Percentiles rank a stretch among this genome's conserved stretches.
phyloP scores from a whole-genome alignment of 53 echinoderm and acorn worm genomes.

The Crossaster papposus region DNA sequence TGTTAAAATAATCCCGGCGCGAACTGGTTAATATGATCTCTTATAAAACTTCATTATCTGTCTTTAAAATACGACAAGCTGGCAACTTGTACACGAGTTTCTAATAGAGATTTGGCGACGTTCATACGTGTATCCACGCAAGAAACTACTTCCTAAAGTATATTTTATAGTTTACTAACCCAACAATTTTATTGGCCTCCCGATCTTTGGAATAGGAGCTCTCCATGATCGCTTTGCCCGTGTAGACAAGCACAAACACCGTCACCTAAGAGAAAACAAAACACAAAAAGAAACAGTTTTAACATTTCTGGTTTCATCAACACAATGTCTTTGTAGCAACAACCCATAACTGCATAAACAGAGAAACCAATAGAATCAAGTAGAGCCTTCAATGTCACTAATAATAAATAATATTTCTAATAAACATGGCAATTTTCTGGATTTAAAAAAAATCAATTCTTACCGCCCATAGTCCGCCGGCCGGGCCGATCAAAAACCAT shows the following conservation, averaged over 20 bases:
- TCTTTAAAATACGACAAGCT: no score
- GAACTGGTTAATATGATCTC: no score
- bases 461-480: slow-evolving; percentile 91
- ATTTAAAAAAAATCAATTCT: slow-evolving; percentile 40
- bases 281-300: background rate
- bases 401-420: no score
- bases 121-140: background rate
- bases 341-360: no score
- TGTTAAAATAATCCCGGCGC: no score
- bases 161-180: slow-evolving; percentile 54
- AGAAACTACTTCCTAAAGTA: background rate
- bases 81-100: no score
- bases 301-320: background rate
- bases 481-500: slow-evolving; percentile 91
- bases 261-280: slow-evolving; percentile 72
- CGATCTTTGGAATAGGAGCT: slow-evolving; percentile 96
- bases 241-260: slow-evolving; percentile 88
- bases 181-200: slow-evolving; percentile 85
- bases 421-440: no score
- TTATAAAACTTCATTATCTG: no score
- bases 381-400: no score
- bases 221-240: slow-evolving; percentile 93
- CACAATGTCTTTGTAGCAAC: background rate
- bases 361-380: no score
- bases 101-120: no score